These are phyloP conservation scores for Parauchenoglanis punctatus DNA, from an alignment of 2,797 vertebrate genomes.

Conservation along the genomic window DNA sequence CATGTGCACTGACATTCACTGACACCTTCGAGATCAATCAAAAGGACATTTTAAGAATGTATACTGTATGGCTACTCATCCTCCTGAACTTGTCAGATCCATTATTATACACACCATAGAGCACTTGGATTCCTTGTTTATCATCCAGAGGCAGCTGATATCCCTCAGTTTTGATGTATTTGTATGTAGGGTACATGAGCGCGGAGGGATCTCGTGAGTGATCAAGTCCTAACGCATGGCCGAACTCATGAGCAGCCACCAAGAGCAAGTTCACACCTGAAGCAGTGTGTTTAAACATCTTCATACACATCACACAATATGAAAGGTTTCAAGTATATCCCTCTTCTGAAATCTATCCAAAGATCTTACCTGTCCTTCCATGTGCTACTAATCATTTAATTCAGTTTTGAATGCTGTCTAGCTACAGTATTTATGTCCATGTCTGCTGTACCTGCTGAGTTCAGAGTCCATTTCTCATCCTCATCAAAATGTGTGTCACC, in stretches of 20 bases:
- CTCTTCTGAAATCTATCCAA: too few relatives aligned
- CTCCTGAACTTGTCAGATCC: background rate
- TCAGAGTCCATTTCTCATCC: constrained; percentile 82
- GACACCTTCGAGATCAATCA: constrained; percentile 60
- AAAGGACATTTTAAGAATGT: background rate
- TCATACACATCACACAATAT: too few relatives aligned
- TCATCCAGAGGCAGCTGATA: constrained; percentile 83
- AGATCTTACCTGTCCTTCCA: too few relatives aligned
- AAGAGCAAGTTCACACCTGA: constrained; percentile 87
- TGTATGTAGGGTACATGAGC: constrained; percentile 86
- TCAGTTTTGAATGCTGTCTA: too few relatives aligned
- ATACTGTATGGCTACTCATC: too few relatives aligned
- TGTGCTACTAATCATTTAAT: too few relatives aligned
- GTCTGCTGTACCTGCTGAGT: constrained; percentile 64
- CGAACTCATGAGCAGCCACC: constrained; percentile 91
- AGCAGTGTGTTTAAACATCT: background rate
- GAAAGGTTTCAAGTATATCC: too few relatives aligned
- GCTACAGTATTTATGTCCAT: too few relatives aligned
- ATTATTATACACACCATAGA: constrained; percentile 78
- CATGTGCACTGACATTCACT: constrained; percentile 45
- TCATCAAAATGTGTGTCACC: constrained; percentile 91
- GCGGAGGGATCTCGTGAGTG: constrained; percentile 82
- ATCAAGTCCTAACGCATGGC: constrained; percentile 87
- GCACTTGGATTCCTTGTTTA: constrained; percentile 80
- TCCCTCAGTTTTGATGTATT: constrained; percentile 76